Evolutionary conservation across 2,888 invertebrate genomes (phyloP).

Genomic region (Drosophila paranaensis): DNA sequence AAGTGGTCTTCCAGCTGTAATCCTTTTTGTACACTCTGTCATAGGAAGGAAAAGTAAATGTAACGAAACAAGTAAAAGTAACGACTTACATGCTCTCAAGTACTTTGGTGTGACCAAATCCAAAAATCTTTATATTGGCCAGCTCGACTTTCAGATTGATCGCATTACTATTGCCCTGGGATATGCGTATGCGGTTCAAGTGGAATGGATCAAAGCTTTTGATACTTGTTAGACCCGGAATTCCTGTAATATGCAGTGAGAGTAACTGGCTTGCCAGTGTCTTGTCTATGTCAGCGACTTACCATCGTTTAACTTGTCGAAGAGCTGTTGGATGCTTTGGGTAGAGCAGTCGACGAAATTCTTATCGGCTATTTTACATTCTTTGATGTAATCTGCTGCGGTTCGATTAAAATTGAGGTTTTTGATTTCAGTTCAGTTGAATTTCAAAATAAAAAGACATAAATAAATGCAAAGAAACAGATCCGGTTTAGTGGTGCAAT

Average conservation of each 20-base stretch:
- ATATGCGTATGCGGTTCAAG: conserved; percentile 88
- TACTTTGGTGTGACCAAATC: conserved; percentile 89
- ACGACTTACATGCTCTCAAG: conserved; percentile 87
- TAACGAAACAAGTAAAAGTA: background rate
- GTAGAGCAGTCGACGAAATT: conserved; percentile 89
- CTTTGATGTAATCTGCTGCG: conserved; percentile 89
- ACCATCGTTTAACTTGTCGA: conserved; percentile 88
- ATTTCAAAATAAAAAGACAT: conserved; percentile 51
- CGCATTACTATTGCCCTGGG: conserved; percentile 89
- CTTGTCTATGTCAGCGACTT: conserved; percentile 43
- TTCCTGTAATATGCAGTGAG: conserved; percentile 62
- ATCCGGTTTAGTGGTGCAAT: conserved; percentile 71
- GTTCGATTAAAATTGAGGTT: conserved; percentile 71
- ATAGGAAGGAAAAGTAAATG: conserved; percentile 4
- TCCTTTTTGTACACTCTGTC: conserved; percentile 88
- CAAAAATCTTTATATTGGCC: conserved; percentile 88
- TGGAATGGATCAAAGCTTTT: conserved; percentile 89
- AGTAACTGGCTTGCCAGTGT: background rate
- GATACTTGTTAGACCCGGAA: conserved; percentile 85
- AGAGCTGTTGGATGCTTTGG: conserved; percentile 88
- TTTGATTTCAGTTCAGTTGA: conserved; percentile 47
- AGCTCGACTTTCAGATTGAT: conserved; percentile 90
- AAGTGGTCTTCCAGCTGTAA: conserved; percentile 89
- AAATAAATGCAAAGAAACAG: conserved; percentile 61
- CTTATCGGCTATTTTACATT: conserved; percentile 88